Evolutionary conservation across 2,797 vertebrate species (phyloP).

Genomic region (Lepilemur ruficaudatus): DNA sequence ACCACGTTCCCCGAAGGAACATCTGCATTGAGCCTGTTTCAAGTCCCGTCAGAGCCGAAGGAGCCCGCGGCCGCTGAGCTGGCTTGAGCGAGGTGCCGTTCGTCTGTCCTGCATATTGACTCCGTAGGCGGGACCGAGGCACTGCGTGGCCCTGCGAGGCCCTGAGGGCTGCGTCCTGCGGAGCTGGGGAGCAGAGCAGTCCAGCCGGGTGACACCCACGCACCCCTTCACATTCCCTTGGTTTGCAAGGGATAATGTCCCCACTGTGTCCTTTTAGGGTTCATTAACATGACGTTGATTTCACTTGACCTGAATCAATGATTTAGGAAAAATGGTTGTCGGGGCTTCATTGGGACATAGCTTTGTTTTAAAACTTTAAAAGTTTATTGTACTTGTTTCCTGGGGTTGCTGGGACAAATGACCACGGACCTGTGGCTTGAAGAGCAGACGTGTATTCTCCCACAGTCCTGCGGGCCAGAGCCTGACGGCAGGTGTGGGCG

Average conservation of each 20-base stretch:
- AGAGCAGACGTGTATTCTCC: neutral
- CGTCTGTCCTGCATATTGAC: neutral
- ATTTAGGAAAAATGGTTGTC: neutral
- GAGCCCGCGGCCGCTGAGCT: fast-evolving
- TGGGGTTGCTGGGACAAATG: fast-evolving
- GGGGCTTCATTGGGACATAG: fast-evolving
- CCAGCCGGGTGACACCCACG: fast-evolving
- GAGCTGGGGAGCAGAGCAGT: fast-evolving
- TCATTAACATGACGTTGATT: fast-evolving
- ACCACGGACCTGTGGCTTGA: fast-evolving
- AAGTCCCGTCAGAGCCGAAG: neutral
- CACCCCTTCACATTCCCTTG: fast-evolving
- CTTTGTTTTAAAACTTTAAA: no score
- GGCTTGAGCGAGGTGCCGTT: fast-evolving
- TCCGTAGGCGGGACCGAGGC: fast-evolving
- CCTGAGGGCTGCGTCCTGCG: neutral
- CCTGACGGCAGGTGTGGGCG: fast-evolving
- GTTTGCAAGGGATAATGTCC: fast-evolving
- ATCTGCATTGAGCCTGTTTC: fast-evolving
- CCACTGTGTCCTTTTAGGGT: neutral
- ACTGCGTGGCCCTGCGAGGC: fast-evolving
- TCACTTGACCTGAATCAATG: neutral
- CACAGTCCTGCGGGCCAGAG: neutral
- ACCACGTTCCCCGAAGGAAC: neutral
- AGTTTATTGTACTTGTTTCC: fast-evolving